Evolutionary conservation across 2,113 vertebrate genomes (phyloP), one percentile per base, ranked within the genome.

Genomic region (Solea senegalensis): DNA sequence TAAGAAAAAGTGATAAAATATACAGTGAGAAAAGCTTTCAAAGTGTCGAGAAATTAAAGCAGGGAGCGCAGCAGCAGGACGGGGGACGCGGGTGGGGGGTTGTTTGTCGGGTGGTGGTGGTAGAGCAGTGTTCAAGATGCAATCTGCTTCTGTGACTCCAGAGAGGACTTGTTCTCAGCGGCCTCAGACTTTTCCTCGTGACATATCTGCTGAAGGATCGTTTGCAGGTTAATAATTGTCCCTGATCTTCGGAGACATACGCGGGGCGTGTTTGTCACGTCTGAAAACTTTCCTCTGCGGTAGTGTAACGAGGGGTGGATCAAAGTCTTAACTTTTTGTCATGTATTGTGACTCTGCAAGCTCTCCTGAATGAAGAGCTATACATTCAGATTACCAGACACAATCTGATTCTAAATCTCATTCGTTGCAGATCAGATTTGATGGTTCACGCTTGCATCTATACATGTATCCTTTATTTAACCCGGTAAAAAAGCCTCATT

Each of bases 1-100:
- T 94, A 94, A 94, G 91, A 92, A 90, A 93, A 94, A 93, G 94
- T 94, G 94, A 91, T 94, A 94, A 94, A 94, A 94, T 94, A 94
- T 94, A 94, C 94, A 94, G 94, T 58, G 94, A 94, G 94, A 94
- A 94, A 94, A 94, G 91, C 91, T 93, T 89, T 91, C 91, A 92
- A 93, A 93, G 92, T 93, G 92, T 93, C 83, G 77, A 81, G 89
- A 93, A 92, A 93, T 93, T 91, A 92, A 92, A 93, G 88, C 89
- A 73, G 76, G 88, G 92, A 82, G 92, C 88, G 45, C 45, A 91
- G 89, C 89, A 89, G 89, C 85, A 89, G 76, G 86, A 83, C 72
- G 87, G 87, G 84, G 86, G 84, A 86, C 0, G 74, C 8, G 48
- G 1, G 8, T 12, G 65, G 43, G 71, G 66, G 56, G 64, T 56